A percentile compares a stretch with the other conserved stretches of the same genome.
Evolutionary conservation across 2,888 invertebrate species (phyloP).

Genomic region (Melolontha melolontha): DNA sequence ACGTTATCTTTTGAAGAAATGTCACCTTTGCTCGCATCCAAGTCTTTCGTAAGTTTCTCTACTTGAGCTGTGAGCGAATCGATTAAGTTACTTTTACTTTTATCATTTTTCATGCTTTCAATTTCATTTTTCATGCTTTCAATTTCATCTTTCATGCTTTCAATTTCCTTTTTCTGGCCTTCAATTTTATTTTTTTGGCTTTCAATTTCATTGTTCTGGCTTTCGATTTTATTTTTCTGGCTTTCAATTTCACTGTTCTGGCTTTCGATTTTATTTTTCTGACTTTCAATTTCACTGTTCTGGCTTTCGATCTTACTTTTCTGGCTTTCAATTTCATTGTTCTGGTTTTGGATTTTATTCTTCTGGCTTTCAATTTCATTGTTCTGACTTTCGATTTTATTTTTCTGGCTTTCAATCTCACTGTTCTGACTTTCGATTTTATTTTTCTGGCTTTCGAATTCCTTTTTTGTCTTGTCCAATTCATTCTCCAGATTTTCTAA

Average conservation of each 20-base stretch:
- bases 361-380: background rate
- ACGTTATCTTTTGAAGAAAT: background rate
- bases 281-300: too few relatives aligned
- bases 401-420: background rate
- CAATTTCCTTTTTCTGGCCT: constrained; percentile 11
- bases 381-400: constrained; percentile 8
- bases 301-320: constrained; percentile 34
- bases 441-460: constrained; percentile 27
- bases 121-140: constrained; percentile 1
- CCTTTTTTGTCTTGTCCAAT: constrained; percentile 17
- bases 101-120: constrained; percentile 13
- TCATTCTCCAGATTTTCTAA: constrained; percentile 4
- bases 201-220: constrained; percentile 13
- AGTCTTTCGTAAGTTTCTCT: constrained; percentile 16
- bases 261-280: constrained; percentile 26
- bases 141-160: background rate
- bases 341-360: background rate
- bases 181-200: constrained; percentile 24
- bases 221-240: background rate
- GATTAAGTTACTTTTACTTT: too few relatives aligned
- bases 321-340: background rate
- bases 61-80: constrained; percentile 22
- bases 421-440: background rate
- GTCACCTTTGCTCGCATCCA: constrained; percentile 1
- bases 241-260: background rate